Conservation (phyloP, 2,113 vertebrate species). For the Chloropsis cyanopogon region DNA sequence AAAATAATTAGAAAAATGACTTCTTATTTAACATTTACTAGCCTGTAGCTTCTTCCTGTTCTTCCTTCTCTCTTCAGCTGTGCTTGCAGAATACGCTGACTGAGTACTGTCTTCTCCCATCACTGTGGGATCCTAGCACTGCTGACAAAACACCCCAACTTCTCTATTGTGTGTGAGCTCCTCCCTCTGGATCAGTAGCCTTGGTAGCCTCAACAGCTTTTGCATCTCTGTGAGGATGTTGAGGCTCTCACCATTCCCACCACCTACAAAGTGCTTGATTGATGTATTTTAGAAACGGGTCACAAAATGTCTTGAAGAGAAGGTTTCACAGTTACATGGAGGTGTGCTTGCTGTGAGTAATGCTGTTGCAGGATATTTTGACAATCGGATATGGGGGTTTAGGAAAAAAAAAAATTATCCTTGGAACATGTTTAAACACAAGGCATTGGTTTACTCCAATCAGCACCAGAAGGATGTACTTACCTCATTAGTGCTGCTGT, state of each 20-base stretch:
- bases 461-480: background rate
- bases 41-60: background rate
- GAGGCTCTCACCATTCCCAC: background rate
- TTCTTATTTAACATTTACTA: background rate
- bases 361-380: background rate
- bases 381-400: background rate
- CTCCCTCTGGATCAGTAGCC: background rate
- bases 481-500: background rate
- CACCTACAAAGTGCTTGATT: background rate
- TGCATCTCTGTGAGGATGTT: background rate
- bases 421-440: background rate
- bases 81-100: background rate
- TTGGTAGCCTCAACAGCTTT: rapidly evolving
- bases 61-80: background rate
- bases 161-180: background rate
- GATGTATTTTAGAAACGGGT: background rate
- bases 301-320: background rate
- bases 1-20: background rate
- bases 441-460: background rate
- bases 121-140: background rate
- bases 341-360: background rate
- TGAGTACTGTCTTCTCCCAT: background rate
- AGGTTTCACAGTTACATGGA: background rate
- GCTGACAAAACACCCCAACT: background rate
- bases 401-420: background rate